These are phyloP conservation scores for Neoniphon sammara DNA, from an alignment of 2,797 vertebrate species.

Conservation along the genomic window DNA sequence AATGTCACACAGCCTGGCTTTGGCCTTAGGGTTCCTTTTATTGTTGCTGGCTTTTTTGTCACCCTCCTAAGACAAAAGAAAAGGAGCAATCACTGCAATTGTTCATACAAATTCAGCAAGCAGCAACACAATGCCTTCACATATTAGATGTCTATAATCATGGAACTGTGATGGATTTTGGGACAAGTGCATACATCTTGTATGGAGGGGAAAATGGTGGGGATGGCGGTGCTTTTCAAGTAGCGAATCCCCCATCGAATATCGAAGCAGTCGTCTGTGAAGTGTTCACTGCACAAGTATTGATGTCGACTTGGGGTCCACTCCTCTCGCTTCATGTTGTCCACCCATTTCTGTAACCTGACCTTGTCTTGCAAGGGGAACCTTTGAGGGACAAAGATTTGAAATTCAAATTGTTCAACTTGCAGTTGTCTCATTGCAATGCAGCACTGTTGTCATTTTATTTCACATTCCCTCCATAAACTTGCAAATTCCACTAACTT, in stretches of 20 bases:
- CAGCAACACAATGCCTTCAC: background rate
- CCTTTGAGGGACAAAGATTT: conserved; percentile 66
- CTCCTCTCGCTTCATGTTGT: conserved; percentile 87
- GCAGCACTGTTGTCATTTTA: background rate
- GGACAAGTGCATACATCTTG: conserved; percentile 69
- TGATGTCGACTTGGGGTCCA: conserved; percentile 91
- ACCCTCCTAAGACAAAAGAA: conserved; percentile 57
- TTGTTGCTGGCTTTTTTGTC: conserved; percentile 50
- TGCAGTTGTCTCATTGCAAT: background rate
- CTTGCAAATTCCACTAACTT: background rate
- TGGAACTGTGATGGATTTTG: background rate
- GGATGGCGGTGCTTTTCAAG: conserved; percentile 87
- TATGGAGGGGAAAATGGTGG: conserved; percentile 85
- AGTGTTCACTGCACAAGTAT: conserved; percentile 90
- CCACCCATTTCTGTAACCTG: conserved; percentile 88
- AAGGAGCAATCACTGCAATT: background rate
- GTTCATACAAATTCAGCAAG: background rate
- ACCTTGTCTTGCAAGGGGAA: conserved; percentile 89
- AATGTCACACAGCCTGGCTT: conserved; percentile 50
- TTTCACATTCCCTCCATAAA: background rate
- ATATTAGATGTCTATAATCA: background rate
- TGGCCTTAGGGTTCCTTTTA: conserved; percentile 62
- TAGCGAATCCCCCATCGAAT: conserved; percentile 91
- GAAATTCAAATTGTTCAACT: background rate
- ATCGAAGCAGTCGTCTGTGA: conserved; percentile 89